Conservation (phyloP, 2,888 invertebrate species). For the Eulithis testata region DNA sequence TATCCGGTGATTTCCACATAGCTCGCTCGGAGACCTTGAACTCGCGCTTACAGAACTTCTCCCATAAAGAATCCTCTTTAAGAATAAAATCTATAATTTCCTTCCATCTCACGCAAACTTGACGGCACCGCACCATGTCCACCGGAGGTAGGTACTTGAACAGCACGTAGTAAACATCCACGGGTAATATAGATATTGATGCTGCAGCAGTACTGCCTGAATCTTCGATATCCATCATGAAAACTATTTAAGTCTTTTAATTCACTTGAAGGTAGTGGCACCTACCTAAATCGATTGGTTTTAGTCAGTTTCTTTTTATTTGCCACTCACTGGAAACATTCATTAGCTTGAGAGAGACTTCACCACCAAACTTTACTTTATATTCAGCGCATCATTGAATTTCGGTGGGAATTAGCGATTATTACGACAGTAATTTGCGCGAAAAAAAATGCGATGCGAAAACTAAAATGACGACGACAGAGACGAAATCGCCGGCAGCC, state of each 20-base stretch:
- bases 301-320: neutral
- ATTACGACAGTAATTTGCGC: too few relatives aligned
- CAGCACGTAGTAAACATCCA: slow-evolving; percentile 18
- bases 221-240: slow-evolving; percentile 5
- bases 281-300: too few relatives aligned
- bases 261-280: too few relatives aligned
- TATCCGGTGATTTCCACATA: slow-evolving; percentile 48
- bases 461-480: too few relatives aligned
- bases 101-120: slow-evolving; percentile 64
- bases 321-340: neutral
- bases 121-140: slow-evolving; percentile 49
- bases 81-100: slow-evolving; percentile 59
- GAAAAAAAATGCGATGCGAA: too few relatives aligned
- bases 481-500: too few relatives aligned
- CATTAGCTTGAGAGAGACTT: too few relatives aligned
- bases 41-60: slow-evolving; percentile 54
- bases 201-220: neutral
- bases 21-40: slow-evolving; percentile 54
- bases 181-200: slow-evolving; percentile 13
- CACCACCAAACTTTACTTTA: too few relatives aligned
- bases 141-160: slow-evolving; percentile 19
- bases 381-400: neutral
- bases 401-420: too few relatives aligned
- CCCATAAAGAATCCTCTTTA: slow-evolving; percentile 58
- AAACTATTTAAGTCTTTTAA: too few relatives aligned